Percentiles rank a stretch among this genome's conserved stretches.
Conservation (phyloP, 2,888 invertebrate species). For the Rhopalosiphum nymphaeae region DNA sequence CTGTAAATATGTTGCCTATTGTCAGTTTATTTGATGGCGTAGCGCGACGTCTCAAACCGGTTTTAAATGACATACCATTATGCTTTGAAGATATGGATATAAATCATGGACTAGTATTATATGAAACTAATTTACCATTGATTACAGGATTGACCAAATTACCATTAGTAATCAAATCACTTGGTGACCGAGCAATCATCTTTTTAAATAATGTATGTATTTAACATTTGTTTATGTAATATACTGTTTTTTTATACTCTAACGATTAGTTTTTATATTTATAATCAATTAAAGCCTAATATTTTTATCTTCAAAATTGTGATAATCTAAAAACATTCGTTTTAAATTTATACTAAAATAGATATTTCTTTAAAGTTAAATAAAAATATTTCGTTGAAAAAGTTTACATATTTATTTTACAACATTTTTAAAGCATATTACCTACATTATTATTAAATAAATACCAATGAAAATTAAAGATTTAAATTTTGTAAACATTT, state of each 20-base stretch:
- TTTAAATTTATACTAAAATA: background rate
- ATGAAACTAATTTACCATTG: conserved; percentile 72
- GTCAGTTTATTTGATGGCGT: conserved; percentile 68
- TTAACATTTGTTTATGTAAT: too few relatives aligned
- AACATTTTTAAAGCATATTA: background rate
- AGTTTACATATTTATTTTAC: background rate
- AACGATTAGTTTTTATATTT: background rate
- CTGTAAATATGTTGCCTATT: conserved; percentile 73
- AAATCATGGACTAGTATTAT: conserved; percentile 76
- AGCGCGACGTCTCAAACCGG: background rate
- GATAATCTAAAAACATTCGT: background rate
- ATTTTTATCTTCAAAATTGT: background rate
- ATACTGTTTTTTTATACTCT: background rate
- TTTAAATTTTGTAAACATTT: background rate
- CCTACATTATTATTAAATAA: background rate
- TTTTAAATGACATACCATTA: conserved; percentile 70
- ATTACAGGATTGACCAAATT: conserved; percentile 68
- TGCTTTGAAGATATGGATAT: conserved; percentile 77
- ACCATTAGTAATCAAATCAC: conserved; percentile 73
- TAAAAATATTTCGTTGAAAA: background rate
- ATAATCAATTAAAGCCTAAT: background rate
- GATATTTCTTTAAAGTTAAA: background rate
- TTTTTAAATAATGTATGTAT: conserved; percentile 71
- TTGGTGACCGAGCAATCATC: conserved; percentile 81
- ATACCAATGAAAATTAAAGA: background rate